These are phyloP conservation scores for Craseonycteris thonglongyai DNA, from an alignment of 2,113 vertebrate genomes.

Conservation along the genomic window DNA sequence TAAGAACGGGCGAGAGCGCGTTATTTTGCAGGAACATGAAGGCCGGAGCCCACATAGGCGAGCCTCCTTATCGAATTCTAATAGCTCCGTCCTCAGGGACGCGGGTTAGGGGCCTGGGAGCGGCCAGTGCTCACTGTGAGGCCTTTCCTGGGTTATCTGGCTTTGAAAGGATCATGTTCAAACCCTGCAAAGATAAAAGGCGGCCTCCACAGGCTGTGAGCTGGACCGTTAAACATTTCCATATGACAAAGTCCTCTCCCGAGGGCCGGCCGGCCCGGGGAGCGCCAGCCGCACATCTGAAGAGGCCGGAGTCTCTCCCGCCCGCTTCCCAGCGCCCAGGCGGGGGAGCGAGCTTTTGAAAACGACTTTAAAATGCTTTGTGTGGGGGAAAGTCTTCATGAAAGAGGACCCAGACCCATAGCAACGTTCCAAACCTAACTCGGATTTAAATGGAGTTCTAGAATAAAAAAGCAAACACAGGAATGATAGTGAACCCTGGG, in stretches of 20 bases:
- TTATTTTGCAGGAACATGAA: conserved; percentile 45
- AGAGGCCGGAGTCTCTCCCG: conserved; percentile 58
- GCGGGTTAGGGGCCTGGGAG: conserved; percentile 64
- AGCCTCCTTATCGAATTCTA: conserved; percentile 58
- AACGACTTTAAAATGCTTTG: conserved; percentile 70
- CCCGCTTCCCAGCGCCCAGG: conserved; percentile 60
- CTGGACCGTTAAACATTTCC: conserved; percentile 80
- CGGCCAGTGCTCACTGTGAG: conserved; percentile 21
- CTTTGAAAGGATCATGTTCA: conserved; percentile 84
- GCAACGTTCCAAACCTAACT: conserved; percentile 61
- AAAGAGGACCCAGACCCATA: conserved; percentile 52
- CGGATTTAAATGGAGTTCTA: conserved; percentile 31
- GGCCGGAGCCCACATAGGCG: conserved; percentile 41
- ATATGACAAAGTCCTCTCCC: conserved; percentile 80
- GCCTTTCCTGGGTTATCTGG: conserved; percentile 80
- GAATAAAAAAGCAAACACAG: not conserved
- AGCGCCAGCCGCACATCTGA: conserved; percentile 65
- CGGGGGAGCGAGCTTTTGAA: conserved; percentile 71
- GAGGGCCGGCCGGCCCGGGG: conserved; percentile 76
- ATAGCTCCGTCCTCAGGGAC: conserved; percentile 70
- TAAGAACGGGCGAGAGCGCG: not conserved
- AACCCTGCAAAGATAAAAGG: conserved; percentile 83
- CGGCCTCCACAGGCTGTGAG: conserved; percentile 76
- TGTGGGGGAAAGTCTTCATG: conserved; percentile 56
- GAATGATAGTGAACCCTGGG: accelerated